Evolutionary conservation across 2,113 vertebrate species (phyloP), one percentile per base, ranked within the genome.

Genomic region (Scytalopus superciliaris): DNA sequence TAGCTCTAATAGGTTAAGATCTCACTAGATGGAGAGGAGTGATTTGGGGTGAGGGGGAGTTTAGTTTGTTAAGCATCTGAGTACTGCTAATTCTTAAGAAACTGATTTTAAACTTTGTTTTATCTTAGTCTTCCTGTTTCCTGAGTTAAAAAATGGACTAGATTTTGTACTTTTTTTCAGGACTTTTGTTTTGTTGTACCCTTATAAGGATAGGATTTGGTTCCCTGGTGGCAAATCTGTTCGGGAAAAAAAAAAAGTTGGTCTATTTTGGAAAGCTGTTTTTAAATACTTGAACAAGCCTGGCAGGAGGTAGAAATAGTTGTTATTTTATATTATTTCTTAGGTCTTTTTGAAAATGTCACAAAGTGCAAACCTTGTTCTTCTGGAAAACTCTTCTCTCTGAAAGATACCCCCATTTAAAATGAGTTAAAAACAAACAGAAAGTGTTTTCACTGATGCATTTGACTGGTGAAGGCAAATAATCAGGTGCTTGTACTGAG

Each of bases 201-300:
- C 93, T 84, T 95, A 84, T 87, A 95, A 94, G 87, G 84, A 40
- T 57, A 69, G n/a, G 70, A 88, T 93, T 86, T 90, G 59, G 45
- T 95, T 94, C 72, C 50, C 69, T 90, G 52, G 77, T 87, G 85
- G 89, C 64, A 91, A 84, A 82, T 94, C 69, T 68, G 64, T 82
- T 86, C 66, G 12, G 73, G 42, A n/a, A 67, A 83, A 82, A 59
- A 56, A n/a, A 76, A 50, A 75, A 63, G 30, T 63, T 57, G 42
- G 45, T 82, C 93, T 96, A 84, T 87, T 95, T 94, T 95, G 78
- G 91, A 73, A 82, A 91, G 64, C 64, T 27, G 27, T 77, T 94
- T 89, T 92, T 77, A 96, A 83, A 74, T 88, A 86, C 80, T 95
- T 87, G 59, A 77, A 23, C 59, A 84, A 69, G 75, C 68, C 55